phyloP scores from a whole-genome alignment of 2,888 invertebrate species.

The Metallyticus violacea region DNA sequence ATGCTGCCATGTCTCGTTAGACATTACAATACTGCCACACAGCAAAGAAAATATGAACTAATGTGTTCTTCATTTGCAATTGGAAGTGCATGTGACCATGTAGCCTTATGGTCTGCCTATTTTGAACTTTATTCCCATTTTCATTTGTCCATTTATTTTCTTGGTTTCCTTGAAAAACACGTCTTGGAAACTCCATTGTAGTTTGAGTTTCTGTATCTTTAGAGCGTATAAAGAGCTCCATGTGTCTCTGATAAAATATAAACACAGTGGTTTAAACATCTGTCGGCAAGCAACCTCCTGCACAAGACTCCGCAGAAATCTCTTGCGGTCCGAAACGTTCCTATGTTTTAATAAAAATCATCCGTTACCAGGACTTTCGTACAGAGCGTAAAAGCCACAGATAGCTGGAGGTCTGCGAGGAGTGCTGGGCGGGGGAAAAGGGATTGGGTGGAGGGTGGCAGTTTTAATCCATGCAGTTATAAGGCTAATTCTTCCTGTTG shows the following conservation, averaged over 20 bases:
- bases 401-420: neutral
- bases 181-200: too few species aligned
- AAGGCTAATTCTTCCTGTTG: slow-evolving; percentile 16
- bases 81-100: too few species aligned
- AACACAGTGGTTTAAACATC: neutral
- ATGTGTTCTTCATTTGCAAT: too few species aligned
- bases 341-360: neutral
- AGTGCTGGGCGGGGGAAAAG: too few species aligned
- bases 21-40: too few species aligned
- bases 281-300: neutral
- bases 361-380: neutral
- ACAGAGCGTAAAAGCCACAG: neutral
- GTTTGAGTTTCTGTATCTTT: neutral
- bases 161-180: too few species aligned
- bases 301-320: neutral
- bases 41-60: too few species aligned
- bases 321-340: neutral
- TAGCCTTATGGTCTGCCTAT: too few species aligned
- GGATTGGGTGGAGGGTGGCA: neutral
- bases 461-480: slow-evolving; percentile 12
- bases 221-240: neutral
- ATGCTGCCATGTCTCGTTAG: too few species aligned
- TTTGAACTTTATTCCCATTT: too few species aligned
- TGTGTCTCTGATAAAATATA: neutral
- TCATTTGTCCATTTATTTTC: too few species aligned